These are phyloP conservation scores for Rhagonycha fulva DNA, from an alignment of 2,888 invertebrate species.

Conservation along the genomic window DNA sequence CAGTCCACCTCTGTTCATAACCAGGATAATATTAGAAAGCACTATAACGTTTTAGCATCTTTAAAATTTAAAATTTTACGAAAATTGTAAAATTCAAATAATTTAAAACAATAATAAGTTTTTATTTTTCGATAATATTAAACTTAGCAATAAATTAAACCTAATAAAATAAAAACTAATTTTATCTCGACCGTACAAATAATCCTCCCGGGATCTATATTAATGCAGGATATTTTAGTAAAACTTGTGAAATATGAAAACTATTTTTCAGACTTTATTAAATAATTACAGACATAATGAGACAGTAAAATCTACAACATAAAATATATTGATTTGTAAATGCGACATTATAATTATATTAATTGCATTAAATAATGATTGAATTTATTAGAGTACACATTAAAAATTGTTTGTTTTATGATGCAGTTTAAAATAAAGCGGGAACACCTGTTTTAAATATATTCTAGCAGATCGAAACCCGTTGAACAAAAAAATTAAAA, in stretches of 20 bases:
- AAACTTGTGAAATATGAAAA: neutral
- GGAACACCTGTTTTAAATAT: neutral
- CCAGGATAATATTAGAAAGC: too few species aligned
- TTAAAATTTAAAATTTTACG: too few species aligned
- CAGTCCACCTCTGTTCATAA: too few species aligned
- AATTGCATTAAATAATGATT: neutral
- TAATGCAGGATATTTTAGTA: neutral
- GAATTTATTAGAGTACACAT: too few species aligned
- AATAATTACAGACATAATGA: neutral
- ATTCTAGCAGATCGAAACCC: neutral
- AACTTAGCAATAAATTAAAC: too few species aligned
- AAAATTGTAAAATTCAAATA: neutral
- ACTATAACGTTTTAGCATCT: too few species aligned
- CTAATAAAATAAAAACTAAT: neutral
- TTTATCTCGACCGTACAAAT: neutral
- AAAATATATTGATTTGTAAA: neutral
- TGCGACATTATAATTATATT: neutral
- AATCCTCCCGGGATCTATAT: neutral
- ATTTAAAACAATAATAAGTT: too few species aligned
- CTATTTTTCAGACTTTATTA: neutral
- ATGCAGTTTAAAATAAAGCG: neutral
- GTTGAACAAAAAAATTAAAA: neutral
- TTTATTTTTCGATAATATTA: too few species aligned
- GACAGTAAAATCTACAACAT: neutral
- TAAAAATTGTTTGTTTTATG: neutral